These are phyloP conservation scores for Dendroctonus ponderosae DNA, from an alignment of 1,140 invertebrate species.

Conservation along the genomic window DNA sequence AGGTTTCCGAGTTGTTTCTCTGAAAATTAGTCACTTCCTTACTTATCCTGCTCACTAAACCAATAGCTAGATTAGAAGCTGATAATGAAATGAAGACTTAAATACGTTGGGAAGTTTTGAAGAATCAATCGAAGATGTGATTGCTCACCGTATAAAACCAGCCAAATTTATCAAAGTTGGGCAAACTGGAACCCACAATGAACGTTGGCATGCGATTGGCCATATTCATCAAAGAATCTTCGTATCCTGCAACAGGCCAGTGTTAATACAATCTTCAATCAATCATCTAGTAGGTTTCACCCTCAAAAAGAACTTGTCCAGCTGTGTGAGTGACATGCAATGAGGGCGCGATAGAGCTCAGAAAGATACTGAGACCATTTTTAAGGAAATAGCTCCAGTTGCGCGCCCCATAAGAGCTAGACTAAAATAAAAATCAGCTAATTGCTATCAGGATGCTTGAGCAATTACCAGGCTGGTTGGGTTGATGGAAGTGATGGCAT, in stretches of 20 bases:
- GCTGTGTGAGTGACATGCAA: conserved; percentile 63
- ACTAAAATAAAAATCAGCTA: conserved; percentile 55
- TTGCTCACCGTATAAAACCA: conserved; percentile 75
- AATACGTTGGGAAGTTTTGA: too few species aligned
- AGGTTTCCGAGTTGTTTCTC: conserved; percentile 53
- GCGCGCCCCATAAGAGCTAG: conserved; percentile 62
- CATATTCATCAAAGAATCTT: conserved; percentile 66
- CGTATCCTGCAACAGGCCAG: conserved; percentile 55
- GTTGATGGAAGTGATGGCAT: conserved; percentile 73
- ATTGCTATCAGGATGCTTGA: background rate
- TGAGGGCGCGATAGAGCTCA: conserved; percentile 55
- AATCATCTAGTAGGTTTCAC: background rate
- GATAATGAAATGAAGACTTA: too few species aligned
- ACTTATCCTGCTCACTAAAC: too few species aligned
- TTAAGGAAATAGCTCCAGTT: conserved; percentile 57
- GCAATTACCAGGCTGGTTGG: conserved; percentile 69
- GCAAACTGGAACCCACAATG: conserved; percentile 56
- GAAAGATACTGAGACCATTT: conserved; percentile 58
- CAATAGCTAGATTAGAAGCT: too few species aligned
- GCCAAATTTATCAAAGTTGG: conserved; percentile 70
- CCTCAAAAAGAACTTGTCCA: conserved; percentile 73
- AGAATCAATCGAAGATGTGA: background rate
- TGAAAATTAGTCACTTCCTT: conserved; percentile 43
- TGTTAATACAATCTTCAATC: background rate
- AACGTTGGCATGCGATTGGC: conserved; percentile 57